Base-by-base conservation (phyloP, 2,113 vertebrate species). In the Nerophis ophidion region DNA sequence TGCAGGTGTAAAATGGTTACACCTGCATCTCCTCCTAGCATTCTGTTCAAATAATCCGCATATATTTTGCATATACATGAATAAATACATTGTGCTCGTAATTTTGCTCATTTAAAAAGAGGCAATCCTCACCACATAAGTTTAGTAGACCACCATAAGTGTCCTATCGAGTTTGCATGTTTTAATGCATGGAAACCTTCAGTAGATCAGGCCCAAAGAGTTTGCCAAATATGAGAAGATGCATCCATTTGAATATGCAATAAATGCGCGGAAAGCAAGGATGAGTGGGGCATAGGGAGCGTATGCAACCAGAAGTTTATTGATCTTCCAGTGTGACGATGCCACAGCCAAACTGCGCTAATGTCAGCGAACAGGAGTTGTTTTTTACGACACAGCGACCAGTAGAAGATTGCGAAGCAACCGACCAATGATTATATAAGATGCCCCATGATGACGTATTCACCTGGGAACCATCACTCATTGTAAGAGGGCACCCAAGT, bases 231-330 rank as follows among this genome's bases (percentile, higher is more conserved):
- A 48, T 61, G 12, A 72, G 13, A 74, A 46, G 72, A 71, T 49
- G 70, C 74, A 70, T 58, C 40, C 56, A 69, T 44, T 53, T 36
- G 5, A 74, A 64, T 63, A 83, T 9, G 70, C 74, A 65, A 66
- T 65, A 76, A 60, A 75, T 64, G 63, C 70, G 48, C 57, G 65
- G 90, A 86, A 86, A 82, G 78, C 75, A 74, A 67, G 73, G 76
- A 84, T 83, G 74, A 75, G 47, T 44, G 38, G 63, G 64, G 68
- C 63, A 61, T 33, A 11, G 53, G 70, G 80, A 65, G 84, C 77
- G 76, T 80, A 88, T 93, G 93, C 91, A 88, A 86, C 84, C 86
- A 88, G 84, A 88, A 86, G 84, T 85, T 85, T 86, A 70, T 85
- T 66, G 75, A 71, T 88, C 84, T 88, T 88, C 84, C 86, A 88